A percentile compares a stretch with the other conserved stretches of the same genome.
phyloP scores from a whole-genome alignment of 92 coral and sea anemone genomes.

The Zoanthus sansibaricus region DNA sequence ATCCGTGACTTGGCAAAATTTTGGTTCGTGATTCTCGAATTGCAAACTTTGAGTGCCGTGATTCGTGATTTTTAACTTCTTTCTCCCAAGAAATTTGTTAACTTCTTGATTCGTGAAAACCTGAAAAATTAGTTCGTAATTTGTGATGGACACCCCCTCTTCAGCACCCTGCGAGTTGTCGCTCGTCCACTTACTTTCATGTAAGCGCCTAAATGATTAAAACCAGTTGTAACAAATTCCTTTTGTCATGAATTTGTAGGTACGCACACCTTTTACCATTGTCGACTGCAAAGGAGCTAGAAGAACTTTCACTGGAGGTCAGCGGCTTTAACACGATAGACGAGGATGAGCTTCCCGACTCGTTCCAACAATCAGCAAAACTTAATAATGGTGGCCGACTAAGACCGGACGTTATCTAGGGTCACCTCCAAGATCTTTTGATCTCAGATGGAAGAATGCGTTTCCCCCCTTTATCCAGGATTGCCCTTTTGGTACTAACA shows the following conservation, averaged over 20 bases:
- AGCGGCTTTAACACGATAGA: background rate
- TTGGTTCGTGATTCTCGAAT: background rate
- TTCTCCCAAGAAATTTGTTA: background rate
- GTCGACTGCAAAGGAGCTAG: background rate
- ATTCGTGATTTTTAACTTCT: background rate
- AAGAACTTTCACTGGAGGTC: background rate
- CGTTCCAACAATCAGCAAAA: background rate
- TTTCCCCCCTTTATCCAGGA: background rate
- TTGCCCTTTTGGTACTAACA: background rate
- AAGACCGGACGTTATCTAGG: background rate
- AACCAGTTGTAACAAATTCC: background rate
- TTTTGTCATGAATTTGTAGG: conserved; percentile 2
- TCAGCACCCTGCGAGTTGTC: background rate
- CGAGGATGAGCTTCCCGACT: conserved; percentile 6
- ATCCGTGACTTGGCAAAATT: background rate
- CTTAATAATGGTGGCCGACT: background rate
- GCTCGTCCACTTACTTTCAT: background rate
- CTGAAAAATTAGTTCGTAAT: background rate
- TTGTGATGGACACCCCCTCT: conserved; percentile 6
- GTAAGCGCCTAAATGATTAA: background rate
- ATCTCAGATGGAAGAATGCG: background rate
- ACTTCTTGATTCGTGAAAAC: background rate
- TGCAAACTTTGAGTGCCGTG: background rate
- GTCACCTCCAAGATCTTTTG: background rate
- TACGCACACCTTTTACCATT: background rate